Evolutionary conservation across 2,797 vertebrate species (phyloP), one percentile per base, ranked within the genome.

Genomic region (Mus caroli): DNA sequence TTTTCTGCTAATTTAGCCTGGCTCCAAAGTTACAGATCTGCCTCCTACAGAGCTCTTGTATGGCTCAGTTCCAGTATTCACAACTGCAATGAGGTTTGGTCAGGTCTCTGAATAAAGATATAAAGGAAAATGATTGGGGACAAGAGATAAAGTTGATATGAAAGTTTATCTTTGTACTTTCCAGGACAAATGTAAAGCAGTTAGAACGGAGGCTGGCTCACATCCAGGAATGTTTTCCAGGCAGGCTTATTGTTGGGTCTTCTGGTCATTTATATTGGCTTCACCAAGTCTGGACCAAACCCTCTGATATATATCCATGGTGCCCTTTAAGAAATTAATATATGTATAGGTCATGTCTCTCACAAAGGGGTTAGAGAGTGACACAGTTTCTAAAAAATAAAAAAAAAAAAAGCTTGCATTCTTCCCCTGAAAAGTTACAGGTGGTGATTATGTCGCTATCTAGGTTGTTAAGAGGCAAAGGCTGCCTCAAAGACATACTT

Each of bases 251-350:
- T 3, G 2, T 37, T n/a, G 64, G 0, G 0, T 50, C 75, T 73
- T 8, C 75, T 52, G 12, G 28, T 12, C 28, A 40, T 22, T 13
- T n/a, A 37, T 56, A 75, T 20, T 12, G 69, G 37, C 37, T 83
- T 82, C 56, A 10, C 28, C 15, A 62, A 52, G 20, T 67, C 24
- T 40, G 8, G 0, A 50, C 28, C 40, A 22, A 6, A 28, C 1
- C 2, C 2, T n/a, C 52, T 69, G 3, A 40, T 37, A 0, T 37
- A 0, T 1, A 20, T 28, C 9, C 9, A 37, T 1, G 24, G 9
- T 10, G 1, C n/a, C 22, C 4, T 28, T 14, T 56, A n/a, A 54
- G 40, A 77, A n/a, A 71, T 77, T 1, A 78, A 13, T 31, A 8
- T 31, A 28, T 54, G 22, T 20, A 17, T 37, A 82, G 17, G 62